phyloP scores from a whole-genome alignment of 2,888 invertebrate genomes.

The Seladonia tumulorum region DNA sequence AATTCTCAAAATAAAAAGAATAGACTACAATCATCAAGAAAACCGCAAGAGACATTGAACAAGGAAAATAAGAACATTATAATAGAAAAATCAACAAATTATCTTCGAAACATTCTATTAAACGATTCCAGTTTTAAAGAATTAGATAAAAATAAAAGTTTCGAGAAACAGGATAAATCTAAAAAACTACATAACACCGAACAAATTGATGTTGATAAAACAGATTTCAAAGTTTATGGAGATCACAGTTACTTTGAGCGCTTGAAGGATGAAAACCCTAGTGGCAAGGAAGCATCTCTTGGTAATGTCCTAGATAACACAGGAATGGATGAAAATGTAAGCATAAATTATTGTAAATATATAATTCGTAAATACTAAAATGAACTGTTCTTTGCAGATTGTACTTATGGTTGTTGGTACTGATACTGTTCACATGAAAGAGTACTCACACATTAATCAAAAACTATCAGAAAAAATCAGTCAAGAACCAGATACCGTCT shows the following conservation, averaged over 20 bases:
- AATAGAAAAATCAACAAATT: constrained; percentile 78
- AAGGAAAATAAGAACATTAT: constrained; percentile 81
- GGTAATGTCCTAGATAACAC: constrained; percentile 70
- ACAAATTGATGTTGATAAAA: constrained; percentile 56
- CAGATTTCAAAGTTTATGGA: constrained; percentile 76
- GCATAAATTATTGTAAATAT: constrained; percentile 46
- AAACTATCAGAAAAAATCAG: constrained; percentile 68
- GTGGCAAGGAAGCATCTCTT: constrained; percentile 60
- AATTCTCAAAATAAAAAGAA: constrained; percentile 74
- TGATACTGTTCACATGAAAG: constrained; percentile 80
- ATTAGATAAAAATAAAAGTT: constrained; percentile 73
- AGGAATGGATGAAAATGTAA: constrained; percentile 78
- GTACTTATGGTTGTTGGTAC: constrained; percentile 82
- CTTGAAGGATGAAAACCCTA: constrained; percentile 68
- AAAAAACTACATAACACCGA: constrained; percentile 60
- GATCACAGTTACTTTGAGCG: constrained; percentile 82
- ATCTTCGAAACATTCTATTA: constrained; percentile 79
- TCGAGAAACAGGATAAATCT: constrained; percentile 66
- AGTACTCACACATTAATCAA: constrained; percentile 75
- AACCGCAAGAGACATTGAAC: constrained; percentile 78
- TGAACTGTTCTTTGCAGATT: constrained; percentile 76
- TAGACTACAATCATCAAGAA: constrained; percentile 74
- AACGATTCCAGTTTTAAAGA: constrained; percentile 77
- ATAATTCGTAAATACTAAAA: neutral
- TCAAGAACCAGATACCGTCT: constrained; percentile 54